These are phyloP conservation scores for Plectropomus leopardus DNA, from an alignment of 2,113 vertebrate genomes.

Conservation along the genomic window DNA sequence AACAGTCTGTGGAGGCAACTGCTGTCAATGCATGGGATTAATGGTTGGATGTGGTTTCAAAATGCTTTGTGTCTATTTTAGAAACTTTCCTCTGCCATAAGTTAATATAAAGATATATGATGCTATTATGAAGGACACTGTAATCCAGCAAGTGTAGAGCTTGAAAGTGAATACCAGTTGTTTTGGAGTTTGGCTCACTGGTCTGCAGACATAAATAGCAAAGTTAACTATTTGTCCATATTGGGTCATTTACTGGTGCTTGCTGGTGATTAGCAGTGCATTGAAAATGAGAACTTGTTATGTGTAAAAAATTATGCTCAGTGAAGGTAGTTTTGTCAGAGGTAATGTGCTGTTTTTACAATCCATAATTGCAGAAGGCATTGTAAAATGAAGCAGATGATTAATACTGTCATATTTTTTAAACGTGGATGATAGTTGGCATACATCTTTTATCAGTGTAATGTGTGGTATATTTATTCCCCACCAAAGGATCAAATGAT, in stretches of 20 bases:
- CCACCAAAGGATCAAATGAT: neutral
- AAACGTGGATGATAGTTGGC: neutral
- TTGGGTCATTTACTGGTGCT: neutral
- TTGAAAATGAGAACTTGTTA: no score
- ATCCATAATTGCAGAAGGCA: no score
- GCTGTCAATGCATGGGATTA: constrained; percentile 49
- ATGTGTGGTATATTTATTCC: neutral
- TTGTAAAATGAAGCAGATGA: neutral
- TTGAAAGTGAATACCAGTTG: neutral
- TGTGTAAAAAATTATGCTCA: neutral
- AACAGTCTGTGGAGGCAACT: constrained; percentile 35
- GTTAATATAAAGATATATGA: neutral
- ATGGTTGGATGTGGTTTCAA: constrained; percentile 35
- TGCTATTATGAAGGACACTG: neutral
- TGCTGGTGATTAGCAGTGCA: no score
- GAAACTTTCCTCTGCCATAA: constrained; percentile 10
- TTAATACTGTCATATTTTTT: no score
- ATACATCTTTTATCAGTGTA: neutral
- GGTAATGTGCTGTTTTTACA: neutral
- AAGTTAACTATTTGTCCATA: neutral
- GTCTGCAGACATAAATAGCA: neutral
- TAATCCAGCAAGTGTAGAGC: neutral
- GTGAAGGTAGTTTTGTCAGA: neutral
- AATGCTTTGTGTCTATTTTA: constrained; percentile 33
- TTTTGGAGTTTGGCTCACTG: neutral